phyloP scores from a whole-genome alignment of 2,113 vertebrate genomes.

The Hyperoodon ampullatus region DNA sequence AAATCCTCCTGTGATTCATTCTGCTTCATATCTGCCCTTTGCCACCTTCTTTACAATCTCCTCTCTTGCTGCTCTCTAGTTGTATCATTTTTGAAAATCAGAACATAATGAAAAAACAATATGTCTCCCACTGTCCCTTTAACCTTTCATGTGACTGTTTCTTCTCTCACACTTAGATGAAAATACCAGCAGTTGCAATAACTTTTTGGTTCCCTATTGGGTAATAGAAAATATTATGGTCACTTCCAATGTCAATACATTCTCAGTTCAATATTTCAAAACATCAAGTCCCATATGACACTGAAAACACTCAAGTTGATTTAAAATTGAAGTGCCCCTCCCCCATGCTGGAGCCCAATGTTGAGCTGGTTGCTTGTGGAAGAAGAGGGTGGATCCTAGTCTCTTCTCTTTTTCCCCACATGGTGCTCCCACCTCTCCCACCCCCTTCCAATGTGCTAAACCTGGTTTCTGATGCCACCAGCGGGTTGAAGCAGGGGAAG shows the following conservation, averaged over 20 bases:
- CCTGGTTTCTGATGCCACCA: background rate
- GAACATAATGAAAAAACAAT: background rate
- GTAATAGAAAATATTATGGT: background rate
- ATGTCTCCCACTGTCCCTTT: background rate
- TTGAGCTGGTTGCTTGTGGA: background rate
- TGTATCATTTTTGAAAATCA: background rate
- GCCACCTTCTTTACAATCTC: background rate
- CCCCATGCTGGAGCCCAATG: background rate
- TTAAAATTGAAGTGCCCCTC: background rate
- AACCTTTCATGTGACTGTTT: background rate
- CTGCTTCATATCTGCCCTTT: background rate
- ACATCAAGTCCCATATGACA: background rate
- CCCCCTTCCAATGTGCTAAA: background rate
- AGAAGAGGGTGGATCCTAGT: background rate
- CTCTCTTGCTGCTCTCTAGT: background rate
- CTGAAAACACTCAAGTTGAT: background rate
- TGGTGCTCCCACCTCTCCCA: background rate
- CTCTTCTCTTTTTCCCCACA: background rate
- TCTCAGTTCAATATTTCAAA: slow-evolving; percentile 30
- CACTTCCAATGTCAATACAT: background rate
- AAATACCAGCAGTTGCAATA: background rate
- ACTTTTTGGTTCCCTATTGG: background rate
- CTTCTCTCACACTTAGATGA: background rate
- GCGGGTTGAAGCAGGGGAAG: background rate
- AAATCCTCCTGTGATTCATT: background rate